Base-by-base conservation (phyloP, 2,113 vertebrate species). In the Chamaea fasciata region DNA sequence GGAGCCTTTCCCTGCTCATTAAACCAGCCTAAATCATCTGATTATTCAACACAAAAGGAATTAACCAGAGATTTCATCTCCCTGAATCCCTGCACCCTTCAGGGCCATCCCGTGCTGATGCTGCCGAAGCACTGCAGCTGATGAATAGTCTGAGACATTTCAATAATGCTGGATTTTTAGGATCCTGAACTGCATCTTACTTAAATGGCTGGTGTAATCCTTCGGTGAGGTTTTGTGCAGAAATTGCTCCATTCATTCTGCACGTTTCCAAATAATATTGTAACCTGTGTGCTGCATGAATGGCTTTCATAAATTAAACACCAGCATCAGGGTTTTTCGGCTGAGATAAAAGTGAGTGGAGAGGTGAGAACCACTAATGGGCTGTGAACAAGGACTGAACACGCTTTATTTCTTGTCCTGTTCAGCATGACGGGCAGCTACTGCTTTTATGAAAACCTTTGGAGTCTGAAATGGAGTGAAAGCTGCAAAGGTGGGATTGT, bases 241-340 rank as follows among this genome's bases (percentile, higher is more conserved):
- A 35, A 92, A 95, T 64, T 52, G 81, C 65, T 87, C 69, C 81
- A 26, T 27, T 82, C 65, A 20, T 41, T 78, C 86, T 64, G 77
- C 35, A 4, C 6, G 1, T 53, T 73, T 37, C 77, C 65, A 91
- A 89, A 81, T 26, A 68, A 67, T 12, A 30, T 16, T 41, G 86
- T 74, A 89, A 87, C 49, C 82, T 27, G 56, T 2, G 70, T 71
- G 80, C 86, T 47, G 63, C 73, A 30, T 11, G 14, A 55, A 55
- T 15, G 7, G 28, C 42, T 91, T 67, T 44, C 49, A 75, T 78
- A 85, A 94, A 87, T 91, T 89, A 87, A 90, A 84, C 73, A 64
- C 53, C 28, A 2, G 89, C 69, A 67, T 31, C 59, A 16, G 24
- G 74, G 67, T 52, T 74, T 90, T 46, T 14, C 49, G 69, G 9